Evolutionary conservation across 2,113 vertebrate species (phyloP), one percentile per base, ranked within the genome.

Genomic region (Ciconia stormi): DNA sequence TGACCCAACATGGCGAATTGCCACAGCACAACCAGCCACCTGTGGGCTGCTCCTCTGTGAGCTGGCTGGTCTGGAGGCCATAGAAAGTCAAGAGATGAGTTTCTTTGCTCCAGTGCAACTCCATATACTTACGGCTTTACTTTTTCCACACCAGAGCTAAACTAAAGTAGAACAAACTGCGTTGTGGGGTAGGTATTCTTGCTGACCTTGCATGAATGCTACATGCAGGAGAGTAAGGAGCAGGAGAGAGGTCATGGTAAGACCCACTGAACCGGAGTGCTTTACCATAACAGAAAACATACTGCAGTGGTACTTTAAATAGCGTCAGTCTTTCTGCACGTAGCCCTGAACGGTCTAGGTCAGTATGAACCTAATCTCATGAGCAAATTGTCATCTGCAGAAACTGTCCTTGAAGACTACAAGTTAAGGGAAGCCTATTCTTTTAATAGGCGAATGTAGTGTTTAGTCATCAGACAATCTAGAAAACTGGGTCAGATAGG

Each of bases 101-200:
- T 89, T 26, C 29, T 63, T 62, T 91, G 38, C 22, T 84, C 61
- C 53, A 16, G 19, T 44, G 34, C 69, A 79, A 27, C 34, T 72
- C 1, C 0, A 3, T 58, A 14, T 50, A 70, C 32, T n/a, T 81
- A 34, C 0, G 0, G 34, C 14, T 89, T 77, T 72, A 58, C 20
- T 44, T 89, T 88, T 76, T 78, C 21, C 38, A 30, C 27, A 36
- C 16, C 44, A 61, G 29, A 59, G 8, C 53, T 58, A 62, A 62
- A 38, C 32, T 78, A 32, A 62, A 58, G 38, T 61, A 63, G 69
- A 82, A n/a, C n/a, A 47, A 76, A 89, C 0, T 4, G n/a, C 12
- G 8, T 59, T 66, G n/a, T 59, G 27, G 20, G 58, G 20, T 34
- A 30, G n/a, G 12, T 46, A 17, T 82, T 72, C 42, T 59, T 61